Evolutionary conservation across 2,113 vertebrate species (phyloP).

Genomic region (Syngnathus scovelli): DNA sequence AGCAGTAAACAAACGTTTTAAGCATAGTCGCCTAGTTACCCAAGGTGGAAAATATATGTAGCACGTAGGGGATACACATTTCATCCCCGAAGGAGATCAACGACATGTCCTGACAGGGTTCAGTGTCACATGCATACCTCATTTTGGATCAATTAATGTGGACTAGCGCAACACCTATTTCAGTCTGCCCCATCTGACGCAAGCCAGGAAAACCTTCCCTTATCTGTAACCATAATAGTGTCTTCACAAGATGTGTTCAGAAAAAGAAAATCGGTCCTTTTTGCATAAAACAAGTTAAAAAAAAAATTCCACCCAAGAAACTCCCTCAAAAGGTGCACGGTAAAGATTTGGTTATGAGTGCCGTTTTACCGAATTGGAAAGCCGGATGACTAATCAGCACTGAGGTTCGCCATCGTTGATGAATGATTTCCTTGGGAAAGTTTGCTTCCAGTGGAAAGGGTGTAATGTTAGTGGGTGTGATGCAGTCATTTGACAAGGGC

Average conservation of each 20-base stretch:
- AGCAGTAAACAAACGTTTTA: slow-evolving; percentile 37
- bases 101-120: slow-evolving; percentile 49
- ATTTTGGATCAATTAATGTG: slow-evolving; percentile 12
- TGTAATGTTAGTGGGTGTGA: slow-evolving; percentile 10
- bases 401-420: slow-evolving; percentile 39
- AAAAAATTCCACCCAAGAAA: slow-evolving; percentile 19
- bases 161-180: not conserved
- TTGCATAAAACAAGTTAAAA: not conserved
- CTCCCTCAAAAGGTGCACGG: slow-evolving; percentile 12
- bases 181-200: too few relatives aligned
- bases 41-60: slow-evolving; percentile 17
- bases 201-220: not conserved
- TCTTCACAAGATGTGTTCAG: not conserved
- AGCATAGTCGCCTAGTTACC: slow-evolving; percentile 22
- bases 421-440: slow-evolving; percentile 23
- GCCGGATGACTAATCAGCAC: slow-evolving; percentile 27
- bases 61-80: slow-evolving; percentile 10
- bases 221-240: not conserved
- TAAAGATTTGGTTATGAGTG: slow-evolving; percentile 19
- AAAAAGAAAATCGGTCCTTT: not conserved
- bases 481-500: slow-evolving; percentile 11
- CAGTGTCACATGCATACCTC: slow-evolving; percentile 27
- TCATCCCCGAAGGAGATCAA: slow-evolving; percentile 25
- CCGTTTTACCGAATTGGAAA: slow-evolving; percentile 27
- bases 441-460: slow-evolving; percentile 17